Percentiles rank a stretch among this genome's conserved stretches.
These are phyloP conservation scores for Python bivittatus DNA, from an alignment of 2,113 vertebrate species.

Conservation along the genomic window DNA sequence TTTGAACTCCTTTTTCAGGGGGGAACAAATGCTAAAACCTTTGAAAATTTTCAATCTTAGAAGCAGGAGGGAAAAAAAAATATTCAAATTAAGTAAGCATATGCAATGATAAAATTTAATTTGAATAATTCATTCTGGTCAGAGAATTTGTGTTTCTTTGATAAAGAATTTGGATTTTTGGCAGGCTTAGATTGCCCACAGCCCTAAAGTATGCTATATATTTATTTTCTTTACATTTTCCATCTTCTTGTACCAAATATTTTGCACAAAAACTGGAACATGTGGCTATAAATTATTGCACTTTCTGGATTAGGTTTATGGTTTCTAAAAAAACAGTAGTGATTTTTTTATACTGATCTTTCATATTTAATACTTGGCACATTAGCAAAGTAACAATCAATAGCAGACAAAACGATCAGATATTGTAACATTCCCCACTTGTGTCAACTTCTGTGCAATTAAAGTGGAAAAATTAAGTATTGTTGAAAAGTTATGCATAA, in stretches of 20 bases:
- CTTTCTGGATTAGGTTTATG: conserved; percentile 71
- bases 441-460: conserved; percentile 62
- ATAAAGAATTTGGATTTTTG: conserved; percentile 25
- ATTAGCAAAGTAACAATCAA: conserved; percentile 71
- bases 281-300: conserved; percentile 71
- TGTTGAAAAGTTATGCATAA: conserved; percentile 75
- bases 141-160: conserved; percentile 24
- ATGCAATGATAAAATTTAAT: conserved; percentile 14
- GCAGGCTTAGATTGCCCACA: conserved; percentile 14
- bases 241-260: conserved; percentile 56
- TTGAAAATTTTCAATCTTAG: neutral
- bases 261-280: conserved; percentile 67
- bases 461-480: conserved; percentile 69
- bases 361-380: conserved; percentile 59
- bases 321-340: conserved; percentile 64
- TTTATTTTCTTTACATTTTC: conserved; percentile 38
- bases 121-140: conserved; percentile 32
- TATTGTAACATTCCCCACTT: conserved; percentile 65
- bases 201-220: conserved; percentile 26
- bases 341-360: conserved; percentile 52
- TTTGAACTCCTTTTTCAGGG: neutral
- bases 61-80: neutral
- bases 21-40: neutral
- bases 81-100: conserved; percentile 19
- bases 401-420: conserved; percentile 71